Evolutionary conservation across 2,113 vertebrate genomes (phyloP), one percentile per base, ranked within the genome.

Genomic region (Ameiurus melas): DNA sequence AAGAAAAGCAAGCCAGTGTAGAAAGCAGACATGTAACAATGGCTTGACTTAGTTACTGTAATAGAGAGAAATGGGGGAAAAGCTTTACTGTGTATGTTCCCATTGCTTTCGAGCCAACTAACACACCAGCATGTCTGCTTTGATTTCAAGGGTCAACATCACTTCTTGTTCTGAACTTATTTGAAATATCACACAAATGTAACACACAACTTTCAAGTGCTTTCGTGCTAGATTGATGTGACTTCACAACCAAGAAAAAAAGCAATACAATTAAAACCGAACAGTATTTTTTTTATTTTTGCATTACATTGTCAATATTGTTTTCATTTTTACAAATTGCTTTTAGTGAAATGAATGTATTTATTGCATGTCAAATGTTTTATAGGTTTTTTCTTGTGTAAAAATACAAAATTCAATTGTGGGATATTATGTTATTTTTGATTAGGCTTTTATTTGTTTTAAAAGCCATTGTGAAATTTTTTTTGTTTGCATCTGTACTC

Each of bases 351-450:
- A 94, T 95, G 94, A 96, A 96, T 96, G 95, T 96, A 96, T 96
- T 96, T 96, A 96, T 95, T 96, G 95, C 95, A 96, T 96, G 95
- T 95, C 92, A 90, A 95, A 92, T 95, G 92, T 95, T 95, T 96
- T 93, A 94, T 95, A 93, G 92, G 89, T 89, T 87, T 92, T 91
- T 58, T 57, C 57, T 73, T 27, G 27, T 85, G 51, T 85, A 94
- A 60, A 82, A 82, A 91, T 96, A 93, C 95, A 94, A 90, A 95
- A 94, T 93, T 93, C 71, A 92, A 89, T 90, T 93, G 94, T 94
- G 93, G 90, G 89, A 68, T 92, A 89, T 81, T 92, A 89, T 94
- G 91, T 92, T 91, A 88, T 94, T 90, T 93, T 94, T 85, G 92
- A 95, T 94, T 92, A 93, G 93, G 94, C 94, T 95, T 95, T 95